phyloP scores from a whole-genome alignment of 2,888 invertebrate genomes.

The Gortyna flavago region DNA sequence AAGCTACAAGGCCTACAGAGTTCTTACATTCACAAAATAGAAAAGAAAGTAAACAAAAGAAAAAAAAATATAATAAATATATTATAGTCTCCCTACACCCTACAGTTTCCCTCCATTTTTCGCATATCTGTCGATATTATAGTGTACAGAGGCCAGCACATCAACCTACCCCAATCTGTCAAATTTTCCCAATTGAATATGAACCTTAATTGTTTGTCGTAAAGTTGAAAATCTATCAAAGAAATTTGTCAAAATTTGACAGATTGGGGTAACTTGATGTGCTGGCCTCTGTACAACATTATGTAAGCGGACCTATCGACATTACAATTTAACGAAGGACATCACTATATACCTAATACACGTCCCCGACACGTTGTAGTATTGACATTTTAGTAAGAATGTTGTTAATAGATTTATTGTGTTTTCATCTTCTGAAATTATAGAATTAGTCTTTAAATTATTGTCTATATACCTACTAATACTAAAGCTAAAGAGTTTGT shows the following conservation, averaged over 20 bases:
- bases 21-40: too few species aligned
- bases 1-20: too few species aligned
- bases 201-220: too few species aligned
- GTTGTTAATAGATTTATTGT: neutral
- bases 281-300: too few species aligned
- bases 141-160: too few species aligned
- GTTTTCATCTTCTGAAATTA: neutral
- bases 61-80: neutral
- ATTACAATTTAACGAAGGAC: slow-evolving; percentile 41
- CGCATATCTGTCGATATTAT: slow-evolving; percentile 19
- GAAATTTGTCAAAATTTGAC: too few species aligned
- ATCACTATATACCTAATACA: slow-evolving; percentile 17
- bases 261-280: too few species aligned
- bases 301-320: slow-evolving; percentile 29
- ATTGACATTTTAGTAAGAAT: neutral
- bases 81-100: neutral
- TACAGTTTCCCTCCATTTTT: slow-evolving; percentile 24
- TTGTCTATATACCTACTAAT: neutral
- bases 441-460: neutral
- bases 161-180: too few species aligned
- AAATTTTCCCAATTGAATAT: too few species aligned
- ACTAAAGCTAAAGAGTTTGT: neutral
- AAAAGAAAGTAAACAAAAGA: too few species aligned
- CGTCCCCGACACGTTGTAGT: neutral
- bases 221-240: too few species aligned